Evolutionary conservation across 2,797 vertebrate species (phyloP), one percentile per base, ranked within the genome.

Genomic region (Limnodromus scolopaceus): DNA sequence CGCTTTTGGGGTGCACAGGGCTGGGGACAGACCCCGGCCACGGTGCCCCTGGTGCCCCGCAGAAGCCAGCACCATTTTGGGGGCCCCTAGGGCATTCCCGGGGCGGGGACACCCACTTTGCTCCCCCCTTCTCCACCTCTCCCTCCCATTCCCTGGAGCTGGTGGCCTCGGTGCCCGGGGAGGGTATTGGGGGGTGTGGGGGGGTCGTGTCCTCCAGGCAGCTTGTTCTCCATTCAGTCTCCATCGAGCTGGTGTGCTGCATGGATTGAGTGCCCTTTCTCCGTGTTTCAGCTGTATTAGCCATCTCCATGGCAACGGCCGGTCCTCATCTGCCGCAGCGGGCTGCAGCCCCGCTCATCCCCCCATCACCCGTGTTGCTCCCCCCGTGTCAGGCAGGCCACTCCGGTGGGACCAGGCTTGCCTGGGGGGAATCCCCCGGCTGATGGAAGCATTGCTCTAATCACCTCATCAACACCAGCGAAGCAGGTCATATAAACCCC

Each of bases 261-360:
- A 61, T 79, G 89, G 86, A 96, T 91, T 81, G 94, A 96, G 92
- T 87, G 95, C 96, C 97, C 97, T 96, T 97, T 96, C 95, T 95
- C 94, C 86, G 84, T 55, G 64, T 95, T 96, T 95, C 93, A 80
- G 94, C 94, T 96, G 98, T 97, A 98, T 98, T 97, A 98, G 98
- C 94, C 77, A 98, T 99, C 98, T 98, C 99, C 98, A 98, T 98
- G 98, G 99, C 97, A 99, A 99, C 99, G 84, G 79, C 89, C 93
- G 71, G 98, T 97, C 98, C 97, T 97, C 98, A 98, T 98, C 98
- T 99, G 99, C 98, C 95, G 98, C 98, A 98, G 98, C 98, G 96
- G 97, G 96, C 98, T 89, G 98, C 97, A 96, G 98, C 92, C 93
- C 80, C 82, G 48, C 71, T 87, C 83, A 25, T 55, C 4, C 18